Base-by-base conservation (phyloP, 2,113 vertebrate species). In the Sinocyclocheilus anophthalmus region DNA sequence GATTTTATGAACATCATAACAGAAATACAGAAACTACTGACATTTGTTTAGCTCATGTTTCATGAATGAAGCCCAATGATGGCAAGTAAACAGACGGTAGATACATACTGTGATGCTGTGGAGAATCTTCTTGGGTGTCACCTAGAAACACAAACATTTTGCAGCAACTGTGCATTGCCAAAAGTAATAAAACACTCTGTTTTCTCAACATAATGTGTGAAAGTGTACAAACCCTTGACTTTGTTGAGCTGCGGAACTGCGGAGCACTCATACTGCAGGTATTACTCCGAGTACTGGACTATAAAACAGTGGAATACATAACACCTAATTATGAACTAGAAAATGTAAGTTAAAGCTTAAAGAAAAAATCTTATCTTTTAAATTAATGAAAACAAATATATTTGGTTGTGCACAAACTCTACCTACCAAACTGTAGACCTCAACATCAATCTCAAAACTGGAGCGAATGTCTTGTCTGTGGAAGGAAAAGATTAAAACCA, bases 391-490 rank as follows among this genome's bases (percentile, higher is more conserved):
- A n/a, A n/a, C n/a, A n/a, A n/a, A n/a, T n/a, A n/a, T 48, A 45
- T 69, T 42, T 16, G 10, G 9, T 30, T 26, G 1, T 6, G 39
- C 42, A 69, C 16, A 14, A 37, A 45, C 13, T 45, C 2, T 33
- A 80, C 88, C 95, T 84, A 96, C 95, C 95, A 96, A 88, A 85
- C 95, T 95, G 91, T 96, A 96, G 50, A 96, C 95, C 79, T 96
- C 95, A n/a, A 95, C 91, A 67, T 96, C 95, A 18, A 96, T 94
- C 42, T 94, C 94, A 89, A 96, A 96, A 69, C 90, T 93, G 5
- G 94, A 89, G 39, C 93, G 92, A 79, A 95, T 93, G 39, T 95
- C 94, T 75, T 92, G 91, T 88, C 95, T 96, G 85, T 78, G 88
- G 33, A 61, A 26, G 0, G 22, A 26, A 72, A 59, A 59, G 0